Percentiles rank a stretch among this genome's conserved stretches.
Conservation (phyloP, 2,113 vertebrate species). For the Paralichthys olivaceus region DNA sequence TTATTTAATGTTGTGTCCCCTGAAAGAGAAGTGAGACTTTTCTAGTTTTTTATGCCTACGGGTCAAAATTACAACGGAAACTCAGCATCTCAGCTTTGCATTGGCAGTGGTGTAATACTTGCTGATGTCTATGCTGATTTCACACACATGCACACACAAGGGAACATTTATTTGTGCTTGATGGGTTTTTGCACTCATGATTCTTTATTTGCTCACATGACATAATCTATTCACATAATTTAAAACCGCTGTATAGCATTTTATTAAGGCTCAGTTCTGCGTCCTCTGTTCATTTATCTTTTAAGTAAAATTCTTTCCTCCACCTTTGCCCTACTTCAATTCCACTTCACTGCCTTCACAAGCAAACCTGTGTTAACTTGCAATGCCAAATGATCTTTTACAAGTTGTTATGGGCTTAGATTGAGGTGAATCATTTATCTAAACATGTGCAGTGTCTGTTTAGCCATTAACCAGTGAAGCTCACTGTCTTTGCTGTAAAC, state of each 20-base stretch:
- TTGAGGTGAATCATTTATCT: constrained; percentile 69
- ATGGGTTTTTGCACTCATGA: constrained; percentile 28
- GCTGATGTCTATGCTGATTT: too few species aligned
- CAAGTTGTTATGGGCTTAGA: constrained; percentile 49
- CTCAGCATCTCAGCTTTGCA: neutral
- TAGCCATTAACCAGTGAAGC: constrained; percentile 48
- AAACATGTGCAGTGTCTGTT: neutral
- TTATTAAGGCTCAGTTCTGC: neutral
- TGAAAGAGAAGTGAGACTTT: neutral
- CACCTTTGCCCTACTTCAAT: constrained; percentile 46
- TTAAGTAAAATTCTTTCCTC: neutral
- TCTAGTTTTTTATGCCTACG: neutral
- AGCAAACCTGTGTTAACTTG: constrained; percentile 20
- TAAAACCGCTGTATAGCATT: neutral
- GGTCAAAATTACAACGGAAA: neutral
- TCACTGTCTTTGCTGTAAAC: neutral
- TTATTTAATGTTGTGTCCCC: neutral
- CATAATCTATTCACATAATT: constrained; percentile 3
- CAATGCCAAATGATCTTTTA: constrained; percentile 35
- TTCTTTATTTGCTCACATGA: constrained; percentile 28
- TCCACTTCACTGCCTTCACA: constrained; percentile 44
- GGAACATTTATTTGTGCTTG: neutral
- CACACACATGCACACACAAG: neutral
- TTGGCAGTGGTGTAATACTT: neutral
- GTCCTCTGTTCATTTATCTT: neutral